phyloP scores from a whole-genome alignment of 2,113 vertebrate genomes.

The Hydropotes inermis region DNA sequence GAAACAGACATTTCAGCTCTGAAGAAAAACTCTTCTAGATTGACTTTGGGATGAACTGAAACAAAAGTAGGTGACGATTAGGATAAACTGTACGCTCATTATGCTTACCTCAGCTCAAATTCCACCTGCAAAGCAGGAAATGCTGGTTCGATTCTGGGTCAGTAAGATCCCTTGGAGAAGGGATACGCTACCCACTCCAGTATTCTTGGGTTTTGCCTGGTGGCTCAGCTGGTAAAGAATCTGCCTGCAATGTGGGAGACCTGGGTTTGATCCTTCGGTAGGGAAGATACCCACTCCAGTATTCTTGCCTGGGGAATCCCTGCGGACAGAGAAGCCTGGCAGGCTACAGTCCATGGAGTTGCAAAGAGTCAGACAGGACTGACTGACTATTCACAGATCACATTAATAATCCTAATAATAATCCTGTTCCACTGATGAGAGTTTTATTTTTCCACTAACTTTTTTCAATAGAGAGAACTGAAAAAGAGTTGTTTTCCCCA shows the following conservation, averaged over 20 bases:
- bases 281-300: background rate
- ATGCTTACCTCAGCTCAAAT: background rate
- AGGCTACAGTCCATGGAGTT: background rate
- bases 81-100: slow-evolving; percentile 16
- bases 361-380: background rate
- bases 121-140: background rate
- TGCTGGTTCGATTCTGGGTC: background rate
- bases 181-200: background rate
- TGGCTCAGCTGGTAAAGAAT: background rate
- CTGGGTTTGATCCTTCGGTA: background rate
- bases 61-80: background rate
- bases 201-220: background rate
- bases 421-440: background rate
- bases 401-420: slow-evolving; percentile 28
- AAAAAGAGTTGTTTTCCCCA: background rate
- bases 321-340: background rate
- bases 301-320: background rate
- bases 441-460: background rate
- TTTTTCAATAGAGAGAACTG: background rate
- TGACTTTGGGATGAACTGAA: slow-evolving; percentile 20
- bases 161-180: background rate
- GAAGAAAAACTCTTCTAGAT: background rate
- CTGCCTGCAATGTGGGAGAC: background rate
- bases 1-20: background rate
- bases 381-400: background rate